phyloP scores from a whole-genome alignment of 2,113 vertebrate species.

The Apteryx owenii region DNA sequence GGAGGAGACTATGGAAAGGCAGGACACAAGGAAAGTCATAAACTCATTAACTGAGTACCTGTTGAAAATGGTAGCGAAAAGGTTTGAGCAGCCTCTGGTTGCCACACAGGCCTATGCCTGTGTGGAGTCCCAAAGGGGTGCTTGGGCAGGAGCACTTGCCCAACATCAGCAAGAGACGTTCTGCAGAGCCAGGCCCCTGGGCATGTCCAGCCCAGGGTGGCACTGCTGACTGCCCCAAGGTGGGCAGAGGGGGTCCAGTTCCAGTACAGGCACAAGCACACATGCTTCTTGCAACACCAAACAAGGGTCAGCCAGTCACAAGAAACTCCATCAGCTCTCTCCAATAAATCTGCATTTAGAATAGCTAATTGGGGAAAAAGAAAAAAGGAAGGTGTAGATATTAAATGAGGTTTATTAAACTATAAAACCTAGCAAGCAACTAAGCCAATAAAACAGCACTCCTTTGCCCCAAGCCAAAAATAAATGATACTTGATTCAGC shows the following conservation, averaged over 20 bases:
- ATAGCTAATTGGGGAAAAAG: neutral
- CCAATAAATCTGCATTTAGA: neutral
- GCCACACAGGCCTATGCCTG: neutral
- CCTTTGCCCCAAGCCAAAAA: neutral
- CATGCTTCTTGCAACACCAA: neutral
- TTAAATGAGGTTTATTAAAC: neutral
- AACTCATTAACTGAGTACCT: neutral
- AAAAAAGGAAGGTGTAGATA: neutral
- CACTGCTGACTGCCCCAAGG: accelerated
- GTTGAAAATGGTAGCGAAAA: neutral
- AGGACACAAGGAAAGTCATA: neutral
- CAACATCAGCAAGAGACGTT: neutral
- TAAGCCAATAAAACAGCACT: neutral
- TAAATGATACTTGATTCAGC: neutral
- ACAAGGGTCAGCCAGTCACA: neutral
- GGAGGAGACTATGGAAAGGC: neutral
- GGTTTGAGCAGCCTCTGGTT: neutral
- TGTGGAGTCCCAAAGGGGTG: neutral
- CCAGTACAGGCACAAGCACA: neutral
- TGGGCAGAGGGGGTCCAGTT: neutral
- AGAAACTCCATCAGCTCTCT: neutral
- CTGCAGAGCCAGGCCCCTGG: neutral
- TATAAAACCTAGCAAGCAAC: neutral
- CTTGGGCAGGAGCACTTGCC: neutral
- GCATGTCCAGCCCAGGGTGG: neutral